Evolutionary conservation across 2,888 invertebrate genomes (phyloP), one percentile per base, ranked within the genome.

Genomic region (Rhorus exstirpatorius): DNA sequence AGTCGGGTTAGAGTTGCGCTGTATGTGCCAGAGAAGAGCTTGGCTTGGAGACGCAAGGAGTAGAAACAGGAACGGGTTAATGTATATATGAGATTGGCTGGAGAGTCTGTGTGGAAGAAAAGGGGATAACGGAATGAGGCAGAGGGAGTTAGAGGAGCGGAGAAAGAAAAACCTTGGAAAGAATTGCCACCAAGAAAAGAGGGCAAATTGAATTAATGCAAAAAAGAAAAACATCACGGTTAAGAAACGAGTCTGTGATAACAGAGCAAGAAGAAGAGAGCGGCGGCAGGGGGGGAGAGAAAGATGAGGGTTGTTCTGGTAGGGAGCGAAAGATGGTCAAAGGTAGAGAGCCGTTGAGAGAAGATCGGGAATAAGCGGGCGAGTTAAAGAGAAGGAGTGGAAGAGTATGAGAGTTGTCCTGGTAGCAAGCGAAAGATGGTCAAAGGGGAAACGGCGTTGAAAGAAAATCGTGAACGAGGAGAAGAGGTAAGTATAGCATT

Each of bases 161-260:
- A 61, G 68, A 53, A 46, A 49, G 68, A 55, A 70, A 76, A 82
- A 85, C 79, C 85, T 83, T 67, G 78, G 76, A 75, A 85, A 78
- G 81, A 83, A 87, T 87, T 86, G 84, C 83, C 84, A 80, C 70
- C 77, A 78, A 83, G 79, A 83, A 82, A 83, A 80, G 84, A 84
- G 81, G 83, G 84, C 84, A 88, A 91, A 91, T 91, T 88, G 88
- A 90, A 89, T 90, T 90, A 91, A 91, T 89, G 86, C 85, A 84
- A 83, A 81, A 83, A 83, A 84, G 83, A 84, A 75, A 83, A 85
- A 76, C 65, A 81, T 79, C 41, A 79, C 55, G 35, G 76, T 65
- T 79, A 80, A 80, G 78, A 83, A 79, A 84, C 74, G 79, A 82
- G 78, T 63, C 63, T 65, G 8, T 41, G 61, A 21, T 24, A 61